Conservation (phyloP, 2,888 invertebrate species). For the Tuberolachnus salignus region DNA sequence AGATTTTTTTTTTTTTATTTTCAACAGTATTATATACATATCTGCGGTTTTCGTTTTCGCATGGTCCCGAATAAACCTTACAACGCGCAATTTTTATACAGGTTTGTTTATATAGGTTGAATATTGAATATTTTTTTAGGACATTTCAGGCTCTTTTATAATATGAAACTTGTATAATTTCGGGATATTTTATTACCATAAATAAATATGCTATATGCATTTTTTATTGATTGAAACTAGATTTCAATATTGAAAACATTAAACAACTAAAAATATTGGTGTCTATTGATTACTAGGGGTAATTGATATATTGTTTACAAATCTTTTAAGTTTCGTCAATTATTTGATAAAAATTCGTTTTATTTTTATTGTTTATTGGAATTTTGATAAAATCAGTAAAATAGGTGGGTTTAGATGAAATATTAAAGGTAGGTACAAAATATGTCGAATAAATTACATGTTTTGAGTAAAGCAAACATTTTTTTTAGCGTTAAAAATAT, state of each 20-base stretch:
- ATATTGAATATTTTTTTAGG: slow-evolving; percentile 14
- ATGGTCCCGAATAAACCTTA: neutral
- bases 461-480: too few relatives aligned
- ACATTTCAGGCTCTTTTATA: neutral
- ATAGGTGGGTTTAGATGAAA: too few relatives aligned
- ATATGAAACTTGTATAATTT: slow-evolving; percentile 13
- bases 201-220: neutral
- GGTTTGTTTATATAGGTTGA: slow-evolving; percentile 22
- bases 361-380: too few relatives aligned
- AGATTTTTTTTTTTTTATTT: neutral
- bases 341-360: too few relatives aligned
- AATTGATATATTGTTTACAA: too few relatives aligned
- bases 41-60: neutral
- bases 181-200: neutral
- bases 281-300: too few relatives aligned
- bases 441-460: too few relatives aligned
- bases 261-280: too few relatives aligned
- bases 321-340: too few relatives aligned
- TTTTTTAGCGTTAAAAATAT: too few relatives aligned
- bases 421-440: too few relatives aligned
- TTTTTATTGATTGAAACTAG: neutral
- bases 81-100: slow-evolving; percentile 8
- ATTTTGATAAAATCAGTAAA: too few relatives aligned
- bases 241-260: neutral
- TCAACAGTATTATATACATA: neutral